Evolutionary conservation across 2,888 invertebrate species (phyloP), one percentile per base, ranked within the genome.

Genomic region (Mellilla xanthometata): DNA sequence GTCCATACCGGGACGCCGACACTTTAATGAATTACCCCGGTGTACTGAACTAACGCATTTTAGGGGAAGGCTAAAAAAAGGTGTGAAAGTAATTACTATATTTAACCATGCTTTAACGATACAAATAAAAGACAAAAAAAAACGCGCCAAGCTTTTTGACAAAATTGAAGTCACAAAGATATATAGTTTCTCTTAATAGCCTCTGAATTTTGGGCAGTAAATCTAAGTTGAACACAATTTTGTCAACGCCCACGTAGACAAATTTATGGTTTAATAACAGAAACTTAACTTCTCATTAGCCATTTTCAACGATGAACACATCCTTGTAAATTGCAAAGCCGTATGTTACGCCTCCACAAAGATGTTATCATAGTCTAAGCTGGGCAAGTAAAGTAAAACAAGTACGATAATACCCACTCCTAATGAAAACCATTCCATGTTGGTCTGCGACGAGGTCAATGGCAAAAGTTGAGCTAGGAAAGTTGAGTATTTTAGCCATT

Each of bases 21-120:
- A 52, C 47, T 47, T 49, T 48, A 47, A 53, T 51, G 38, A 51
- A 56, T 53, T 45, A 47, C 42, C 44, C 39, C 19, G 31, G 32
- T 47, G 31, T 44, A 49, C n/a, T 46, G 41, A 49, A 46, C 47
- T 35, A 30, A 51, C 39, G 39, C 43, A 44, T 49, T 24, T 49
- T 49, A 39, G 38, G 40, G 43, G 23, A 33, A 11, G 2, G n/a
- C 13, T 42, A 33, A 23, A 33, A 27, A 28, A 15, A 36, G 10
- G n/a, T 13, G 27, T 34, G 11, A 28, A 28, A 34, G 26, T 27
- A 19, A 5, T 19, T n/a, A n/a, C 3, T 19, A 6, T 3, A 3
- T 19, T 3, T 19, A 6, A 19, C 15, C 15, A 19, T 19, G 15
- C 15, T n/a, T n/a, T n/a, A n/a, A n/a, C n/a, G n/a, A n/a, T n/a